These are phyloP conservation scores for Prorops nasuta DNA, from an alignment of 1,140 invertebrate genomes.

Conservation along the genomic window DNA sequence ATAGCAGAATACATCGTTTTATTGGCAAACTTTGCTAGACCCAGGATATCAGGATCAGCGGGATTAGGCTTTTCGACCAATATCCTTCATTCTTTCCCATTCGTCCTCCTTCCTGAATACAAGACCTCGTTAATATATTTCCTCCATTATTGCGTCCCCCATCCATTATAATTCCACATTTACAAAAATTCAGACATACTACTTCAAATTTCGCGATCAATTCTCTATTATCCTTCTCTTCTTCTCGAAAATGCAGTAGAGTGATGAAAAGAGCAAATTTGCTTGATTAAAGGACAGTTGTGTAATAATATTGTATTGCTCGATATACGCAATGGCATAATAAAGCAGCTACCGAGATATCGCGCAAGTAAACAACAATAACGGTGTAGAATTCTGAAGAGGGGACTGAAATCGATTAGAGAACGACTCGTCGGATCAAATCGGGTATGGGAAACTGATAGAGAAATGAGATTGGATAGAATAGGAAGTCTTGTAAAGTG, in stretches of 20 bases:
- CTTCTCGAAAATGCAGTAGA: too few species aligned
- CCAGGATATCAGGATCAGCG: conserved; percentile 32
- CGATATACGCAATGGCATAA: too few species aligned
- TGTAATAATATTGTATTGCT: too few species aligned
- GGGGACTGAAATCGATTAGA: conserved; percentile 44
- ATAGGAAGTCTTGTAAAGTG: conserved; percentile 42
- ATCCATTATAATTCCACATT: neutral
- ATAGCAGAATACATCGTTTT: too few species aligned
- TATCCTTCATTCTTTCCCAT: conserved; percentile 29
- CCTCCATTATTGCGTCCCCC: neutral
- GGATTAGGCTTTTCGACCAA: conserved; percentile 34
- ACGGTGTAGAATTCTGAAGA: too few species aligned
- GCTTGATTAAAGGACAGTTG: too few species aligned
- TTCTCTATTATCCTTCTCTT: neutral
- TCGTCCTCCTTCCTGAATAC: neutral
- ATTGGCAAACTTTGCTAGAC: conserved; percentile 40
- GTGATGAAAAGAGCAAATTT: too few species aligned
- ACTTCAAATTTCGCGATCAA: neutral
- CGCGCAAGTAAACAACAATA: too few species aligned
- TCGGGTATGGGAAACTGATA: conserved; percentile 37
- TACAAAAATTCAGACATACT: neutral
- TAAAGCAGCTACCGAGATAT: too few species aligned
- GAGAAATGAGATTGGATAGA: conserved; percentile 39
- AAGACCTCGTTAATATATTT: neutral
- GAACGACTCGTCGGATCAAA: conserved; percentile 28